Percentiles rank a stretch among this genome's conserved stretches.
Evolutionary conservation across 2,797 vertebrate genomes (phyloP).

Genomic region (Neosilurus hyrtlii): DNA sequence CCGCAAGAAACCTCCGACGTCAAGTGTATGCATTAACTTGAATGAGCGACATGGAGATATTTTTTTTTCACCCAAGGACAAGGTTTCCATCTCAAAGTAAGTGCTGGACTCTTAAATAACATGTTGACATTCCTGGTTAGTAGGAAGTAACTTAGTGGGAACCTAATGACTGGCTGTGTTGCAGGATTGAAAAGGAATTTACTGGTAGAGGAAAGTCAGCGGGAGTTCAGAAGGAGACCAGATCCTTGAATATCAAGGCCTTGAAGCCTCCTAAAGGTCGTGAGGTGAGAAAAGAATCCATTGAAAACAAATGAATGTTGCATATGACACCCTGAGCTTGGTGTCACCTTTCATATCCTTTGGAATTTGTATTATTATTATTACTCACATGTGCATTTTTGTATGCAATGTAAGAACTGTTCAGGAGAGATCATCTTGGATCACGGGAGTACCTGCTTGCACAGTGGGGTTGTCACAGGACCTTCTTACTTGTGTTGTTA

Average conservation of each 20-base stretch:
- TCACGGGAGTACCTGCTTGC: constrained; percentile 9
- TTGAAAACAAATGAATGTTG: neutral
- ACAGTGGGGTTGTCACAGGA: neutral
- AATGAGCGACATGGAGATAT: constrained; percentile 72
- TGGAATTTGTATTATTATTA: constrained; percentile 2
- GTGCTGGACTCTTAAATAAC: constrained; percentile 50
- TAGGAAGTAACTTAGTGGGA: constrained; percentile 10
- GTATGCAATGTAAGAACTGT: constrained; percentile 14
- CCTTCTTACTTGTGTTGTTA: constrained; percentile 48
- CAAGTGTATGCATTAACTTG: constrained; percentile 63
- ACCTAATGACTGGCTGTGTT: constrained; percentile 43
- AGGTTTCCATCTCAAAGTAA: constrained; percentile 77
- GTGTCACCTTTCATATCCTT: constrained; percentile 14
- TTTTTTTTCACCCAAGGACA: constrained; percentile 88
- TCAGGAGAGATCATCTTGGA: neutral
- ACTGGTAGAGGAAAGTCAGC: constrained; percentile 63
- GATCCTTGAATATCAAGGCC: constrained; percentile 55
- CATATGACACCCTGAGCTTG: constrained; percentile 7
- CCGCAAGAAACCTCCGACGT: constrained; percentile 63
- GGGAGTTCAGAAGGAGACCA: constrained; percentile 60
- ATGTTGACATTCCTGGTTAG: neutral
- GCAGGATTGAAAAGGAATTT: constrained; percentile 72
- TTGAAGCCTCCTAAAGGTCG: constrained; percentile 28
- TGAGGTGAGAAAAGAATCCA: constrained; percentile 41
- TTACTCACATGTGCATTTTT: neutral